These are phyloP conservation scores for Delphinus delphis DNA, from an alignment of 2,113 vertebrate species.

Conservation along the genomic window DNA sequence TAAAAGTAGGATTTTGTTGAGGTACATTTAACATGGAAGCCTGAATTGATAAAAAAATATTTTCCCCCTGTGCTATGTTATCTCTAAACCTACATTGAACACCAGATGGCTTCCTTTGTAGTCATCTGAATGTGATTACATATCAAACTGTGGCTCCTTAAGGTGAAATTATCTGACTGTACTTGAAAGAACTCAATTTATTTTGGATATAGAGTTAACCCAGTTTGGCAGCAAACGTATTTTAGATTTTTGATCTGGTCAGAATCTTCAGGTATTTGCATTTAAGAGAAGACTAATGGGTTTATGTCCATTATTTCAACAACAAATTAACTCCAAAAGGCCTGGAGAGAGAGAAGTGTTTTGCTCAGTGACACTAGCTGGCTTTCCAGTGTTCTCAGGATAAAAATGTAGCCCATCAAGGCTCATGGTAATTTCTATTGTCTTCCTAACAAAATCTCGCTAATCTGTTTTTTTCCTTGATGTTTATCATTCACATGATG, in stretches of 20 bases:
- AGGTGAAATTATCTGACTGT: background rate
- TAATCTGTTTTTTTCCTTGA: background rate
- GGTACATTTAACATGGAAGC: background rate
- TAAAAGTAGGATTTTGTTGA: background rate
- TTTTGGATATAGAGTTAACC: background rate
- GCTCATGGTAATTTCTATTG: background rate
- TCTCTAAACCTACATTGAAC: background rate
- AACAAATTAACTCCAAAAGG: background rate
- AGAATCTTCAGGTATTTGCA: background rate
- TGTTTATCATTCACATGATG: accelerated
- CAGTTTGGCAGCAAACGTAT: background rate
- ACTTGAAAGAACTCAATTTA: background rate
- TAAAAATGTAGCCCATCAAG: background rate
- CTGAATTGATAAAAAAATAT: background rate
- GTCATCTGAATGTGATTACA: background rate
- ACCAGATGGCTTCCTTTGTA: background rate
- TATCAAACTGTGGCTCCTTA: background rate
- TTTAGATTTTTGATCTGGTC: background rate
- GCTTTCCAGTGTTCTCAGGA: background rate
- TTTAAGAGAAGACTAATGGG: background rate
- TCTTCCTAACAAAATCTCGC: background rate
- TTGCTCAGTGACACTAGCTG: background rate
- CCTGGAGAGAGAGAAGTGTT: background rate
- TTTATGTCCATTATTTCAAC: background rate
- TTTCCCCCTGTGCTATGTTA: no score